phyloP scores from a whole-genome alignment of 1,140 invertebrate species.

The Lepidostoma basale region DNA sequence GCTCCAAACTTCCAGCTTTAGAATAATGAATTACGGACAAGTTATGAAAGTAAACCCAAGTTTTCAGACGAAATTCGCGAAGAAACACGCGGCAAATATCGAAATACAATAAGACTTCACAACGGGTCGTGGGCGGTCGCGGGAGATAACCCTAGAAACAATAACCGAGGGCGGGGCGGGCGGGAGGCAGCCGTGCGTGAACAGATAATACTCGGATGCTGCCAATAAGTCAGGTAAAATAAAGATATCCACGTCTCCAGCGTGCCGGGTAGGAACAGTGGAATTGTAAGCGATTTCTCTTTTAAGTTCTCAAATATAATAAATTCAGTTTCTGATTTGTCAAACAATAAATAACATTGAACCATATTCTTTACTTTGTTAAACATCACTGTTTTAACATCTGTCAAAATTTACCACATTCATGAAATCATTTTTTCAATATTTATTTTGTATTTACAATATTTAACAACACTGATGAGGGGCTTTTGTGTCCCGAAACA shows the following conservation, averaged over 20 bases:
- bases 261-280: neutral
- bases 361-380: no score
- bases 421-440: no score
- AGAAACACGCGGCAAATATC: constrained; percentile 11
- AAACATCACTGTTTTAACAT: no score
- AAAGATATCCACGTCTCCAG: neutral
- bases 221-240: constrained; percentile 25
- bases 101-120: neutral
- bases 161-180: constrained; percentile 10
- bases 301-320: no score
- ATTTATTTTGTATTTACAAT: no score
- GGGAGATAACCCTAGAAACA: constrained; percentile 6
- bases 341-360: no score
- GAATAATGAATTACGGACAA: constrained; percentile 12
- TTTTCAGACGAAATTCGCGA: constrained; percentile 10
- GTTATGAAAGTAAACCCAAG: constrained; percentile 6
- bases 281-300: neutral
- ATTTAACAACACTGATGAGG: no score
- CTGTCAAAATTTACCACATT: no score
- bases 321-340: no score
- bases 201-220: constrained; percentile 20
- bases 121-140: neutral
- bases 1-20: neutral
- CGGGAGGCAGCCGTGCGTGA: constrained; percentile 22
- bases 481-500: no score